Percentiles rank a stretch among this genome's conserved stretches.
These are phyloP conservation scores for Percopsis omiscomaycus DNA, from an alignment of 2,797 vertebrate species.

Conservation along the genomic window DNA sequence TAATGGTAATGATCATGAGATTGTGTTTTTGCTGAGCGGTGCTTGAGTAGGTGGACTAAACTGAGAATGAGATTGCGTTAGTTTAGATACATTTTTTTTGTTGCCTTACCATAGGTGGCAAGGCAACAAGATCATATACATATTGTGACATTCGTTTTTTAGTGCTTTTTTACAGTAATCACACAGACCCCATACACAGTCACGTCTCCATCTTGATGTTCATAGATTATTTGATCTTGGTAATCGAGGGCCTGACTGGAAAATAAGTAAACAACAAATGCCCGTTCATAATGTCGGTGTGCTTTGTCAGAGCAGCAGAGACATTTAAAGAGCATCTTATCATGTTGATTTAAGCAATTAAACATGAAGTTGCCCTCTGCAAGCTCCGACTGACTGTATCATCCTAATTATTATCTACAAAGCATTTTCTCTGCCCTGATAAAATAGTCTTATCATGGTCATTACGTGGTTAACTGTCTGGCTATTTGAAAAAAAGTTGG, in stretches of 20 bases:
- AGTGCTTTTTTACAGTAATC: slow-evolving; percentile 24
- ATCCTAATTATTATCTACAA: slow-evolving; percentile 84
- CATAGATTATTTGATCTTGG: slow-evolving; percentile 67
- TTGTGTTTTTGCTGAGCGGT: slow-evolving; percentile 74
- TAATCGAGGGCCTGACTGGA: slow-evolving; percentile 67
- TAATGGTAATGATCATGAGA: slow-evolving; percentile 85
- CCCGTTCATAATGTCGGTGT: slow-evolving; percentile 65
- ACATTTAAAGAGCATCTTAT: slow-evolving; percentile 81
- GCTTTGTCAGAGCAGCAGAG: slow-evolving; percentile 69
- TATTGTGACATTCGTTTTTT: slow-evolving; percentile 31
- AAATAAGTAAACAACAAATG: slow-evolving; percentile 70
- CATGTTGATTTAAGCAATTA: slow-evolving; percentile 84
- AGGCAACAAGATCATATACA: slow-evolving; percentile 15
- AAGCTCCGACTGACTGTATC: slow-evolving; percentile 78
- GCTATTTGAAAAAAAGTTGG: slow-evolving; percentile 57
- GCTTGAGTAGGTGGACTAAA: slow-evolving; percentile 59
- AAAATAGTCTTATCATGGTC: slow-evolving; percentile 74
- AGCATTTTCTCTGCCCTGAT: slow-evolving; percentile 77
- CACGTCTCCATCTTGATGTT: slow-evolving; percentile 54
- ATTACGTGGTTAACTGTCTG: slow-evolving; percentile 83
- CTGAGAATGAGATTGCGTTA: slow-evolving; percentile 44
- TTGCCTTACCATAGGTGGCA: slow-evolving; percentile 13
- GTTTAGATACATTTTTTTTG: slow-evolving; percentile 11
- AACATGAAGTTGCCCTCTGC: slow-evolving; percentile 81
- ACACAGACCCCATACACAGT: slow-evolving; percentile 42